Evolutionary conservation across 2,888 invertebrate species (phyloP), one percentile per base, ranked within the genome.

Genomic region (Drosophila rubida): DNA sequence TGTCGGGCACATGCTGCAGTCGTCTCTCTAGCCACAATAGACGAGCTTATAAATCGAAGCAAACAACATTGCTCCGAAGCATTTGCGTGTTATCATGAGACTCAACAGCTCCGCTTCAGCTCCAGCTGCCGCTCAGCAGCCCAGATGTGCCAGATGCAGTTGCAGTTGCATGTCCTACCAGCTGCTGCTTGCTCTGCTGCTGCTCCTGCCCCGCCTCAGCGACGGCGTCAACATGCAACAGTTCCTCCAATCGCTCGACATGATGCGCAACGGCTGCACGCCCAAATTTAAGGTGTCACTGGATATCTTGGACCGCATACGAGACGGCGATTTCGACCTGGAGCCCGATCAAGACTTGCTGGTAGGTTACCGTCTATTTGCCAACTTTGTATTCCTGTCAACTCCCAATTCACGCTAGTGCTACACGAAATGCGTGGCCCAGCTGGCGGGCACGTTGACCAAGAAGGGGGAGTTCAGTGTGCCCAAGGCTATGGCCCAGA

Each of bases 191-290:
- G 49, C 48, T 2, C 19, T 81, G 8, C 37, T 79, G 32, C 41
- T 70, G 30, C 46, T 78, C 1, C 13, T 65, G 41, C 64, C 68
- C 8, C 19, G 39, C 7, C 37, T 59, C n/a, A 53, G 63, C 13
- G 9, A 4, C 5, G 50, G 42, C 5, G 74, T 82, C 11, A 80
- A 60, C 14, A 90, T 89, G 90, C 89, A 91, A 74, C 91, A 91
- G 67, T 90, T 91, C 39, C 71, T 88, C 1, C 76, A 86, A 27
- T 90, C 91, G 2, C 69, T 91, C 75, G 90, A 91, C 48, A 90
- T 90, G 89, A 89, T 91, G 88, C 89, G 91, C 30, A 89, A 86
- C 23, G 90, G 90, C 13, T 91, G 91, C 72, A 65, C 80, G 9
- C 87, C 83, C 14, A 91, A 91, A 48, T 89, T 88, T 41, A 91